A percentile compares a stretch with the other conserved stretches of the same genome.
These are phyloP conservation scores for Orthosia cruda DNA, from an alignment of 2,888 invertebrate genomes.

Conservation along the genomic window DNA sequence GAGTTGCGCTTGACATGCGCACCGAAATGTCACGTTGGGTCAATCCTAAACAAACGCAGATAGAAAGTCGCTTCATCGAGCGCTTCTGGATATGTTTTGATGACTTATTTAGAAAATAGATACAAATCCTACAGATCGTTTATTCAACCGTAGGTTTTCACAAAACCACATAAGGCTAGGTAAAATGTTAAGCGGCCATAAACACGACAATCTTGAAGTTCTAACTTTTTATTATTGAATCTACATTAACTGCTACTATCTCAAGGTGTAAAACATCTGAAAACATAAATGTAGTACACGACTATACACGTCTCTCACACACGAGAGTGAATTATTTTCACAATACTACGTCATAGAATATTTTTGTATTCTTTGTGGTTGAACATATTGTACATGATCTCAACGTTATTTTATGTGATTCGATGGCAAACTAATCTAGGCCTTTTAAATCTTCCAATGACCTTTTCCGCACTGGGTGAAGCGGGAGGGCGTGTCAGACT, in stretches of 20 bases:
- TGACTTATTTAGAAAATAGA: neutral
- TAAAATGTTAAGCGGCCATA: constrained; percentile 27
- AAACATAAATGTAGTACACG: constrained; percentile 43
- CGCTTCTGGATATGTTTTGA: neutral
- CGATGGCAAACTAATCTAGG: too few relatives aligned
- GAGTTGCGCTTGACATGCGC: too few relatives aligned
- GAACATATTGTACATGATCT: neutral
- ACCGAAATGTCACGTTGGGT: too few relatives aligned
- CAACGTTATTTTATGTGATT: neutral
- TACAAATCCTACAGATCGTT: neutral
- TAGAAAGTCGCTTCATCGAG: neutral
- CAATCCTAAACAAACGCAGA: neutral
- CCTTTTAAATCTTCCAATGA: too few relatives aligned
- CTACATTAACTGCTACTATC: constrained; percentile 44
- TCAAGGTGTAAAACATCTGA: constrained; percentile 34
- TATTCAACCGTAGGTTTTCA: neutral
- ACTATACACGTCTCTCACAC: neutral
- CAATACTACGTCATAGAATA: neutral
- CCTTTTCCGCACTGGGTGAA: too few relatives aligned
- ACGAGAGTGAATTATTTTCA: neutral
- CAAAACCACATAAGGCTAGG: neutral
- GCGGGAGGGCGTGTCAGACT: too few relatives aligned
- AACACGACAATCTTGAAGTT: constrained; percentile 39
- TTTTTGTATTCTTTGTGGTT: neutral
- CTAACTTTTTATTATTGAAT: constrained; percentile 36